Conservation (phyloP, 2,113 vertebrate genomes). For the Periophthalmus modestus region DNA sequence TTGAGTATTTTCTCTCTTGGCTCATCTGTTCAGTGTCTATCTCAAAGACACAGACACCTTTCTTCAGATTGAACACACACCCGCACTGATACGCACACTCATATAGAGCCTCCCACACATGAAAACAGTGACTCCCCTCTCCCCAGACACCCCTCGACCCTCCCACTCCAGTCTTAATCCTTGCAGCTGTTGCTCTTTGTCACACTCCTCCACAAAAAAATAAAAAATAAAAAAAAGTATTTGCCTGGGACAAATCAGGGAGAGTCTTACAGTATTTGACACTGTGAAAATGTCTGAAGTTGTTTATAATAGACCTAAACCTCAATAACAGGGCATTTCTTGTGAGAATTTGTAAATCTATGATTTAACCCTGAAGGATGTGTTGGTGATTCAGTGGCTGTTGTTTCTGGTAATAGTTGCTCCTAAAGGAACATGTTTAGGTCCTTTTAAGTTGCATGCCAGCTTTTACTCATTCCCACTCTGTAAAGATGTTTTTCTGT, state of each 20-base stretch:
- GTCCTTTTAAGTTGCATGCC: background rate
- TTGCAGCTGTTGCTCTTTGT: conserved; percentile 71
- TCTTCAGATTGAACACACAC: background rate
- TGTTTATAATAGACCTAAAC: background rate
- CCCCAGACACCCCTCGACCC: conserved; percentile 3
- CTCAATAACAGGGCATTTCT: background rate
- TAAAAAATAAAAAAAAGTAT: conserved; percentile 47
- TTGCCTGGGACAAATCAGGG: conserved; percentile 11
- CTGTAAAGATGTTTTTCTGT: background rate
- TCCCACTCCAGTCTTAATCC: conserved; percentile 62
- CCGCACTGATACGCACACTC: conserved; percentile 17
- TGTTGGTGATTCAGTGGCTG: background rate
- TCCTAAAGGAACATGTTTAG: background rate
- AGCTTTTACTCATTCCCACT: background rate
- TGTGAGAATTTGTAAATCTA: background rate
- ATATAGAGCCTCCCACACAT: conserved; percentile 19
- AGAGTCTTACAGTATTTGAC: background rate
- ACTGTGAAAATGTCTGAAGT: background rate
- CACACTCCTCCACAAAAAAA: conserved; percentile 55
- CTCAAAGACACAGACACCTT: conserved; percentile 30
- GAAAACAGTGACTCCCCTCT: conserved; percentile 24
- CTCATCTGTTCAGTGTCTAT: conserved; percentile 1
- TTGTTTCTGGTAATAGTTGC: no score
- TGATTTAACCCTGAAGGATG: background rate
- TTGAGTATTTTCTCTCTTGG: conserved; percentile 14